phyloP scores from a whole-genome alignment of 2,797 vertebrate genomes.

The Hypotaenidia okinawae region DNA sequence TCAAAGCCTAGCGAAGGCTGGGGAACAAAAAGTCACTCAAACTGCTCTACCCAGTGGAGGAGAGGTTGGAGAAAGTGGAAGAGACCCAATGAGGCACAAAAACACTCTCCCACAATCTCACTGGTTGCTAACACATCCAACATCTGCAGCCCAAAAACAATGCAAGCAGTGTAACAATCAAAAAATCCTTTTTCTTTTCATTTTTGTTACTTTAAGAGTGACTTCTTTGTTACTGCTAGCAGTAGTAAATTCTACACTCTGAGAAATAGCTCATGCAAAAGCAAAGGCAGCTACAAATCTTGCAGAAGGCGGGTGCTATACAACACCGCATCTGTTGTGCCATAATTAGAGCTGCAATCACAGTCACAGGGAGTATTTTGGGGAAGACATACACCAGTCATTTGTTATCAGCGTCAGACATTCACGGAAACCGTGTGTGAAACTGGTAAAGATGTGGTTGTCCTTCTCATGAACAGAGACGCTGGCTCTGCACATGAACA shows the following conservation, averaged over 20 bases:
- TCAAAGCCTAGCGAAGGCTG: background rate
- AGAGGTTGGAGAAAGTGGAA: slow-evolving; percentile 11
- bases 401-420: background rate
- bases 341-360: slow-evolving; percentile 41
- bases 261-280: slow-evolving; percentile 4
- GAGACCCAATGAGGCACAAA: slow-evolving; percentile 22
- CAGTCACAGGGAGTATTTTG: background rate
- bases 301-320: background rate
- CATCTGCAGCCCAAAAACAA: slow-evolving; percentile 42
- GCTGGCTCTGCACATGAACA: background rate
- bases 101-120: fast-evolving
- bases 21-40: background rate
- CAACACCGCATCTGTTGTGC: slow-evolving; percentile 40
- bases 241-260: slow-evolving; percentile 34
- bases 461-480: background rate
- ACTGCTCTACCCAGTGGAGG: slow-evolving; percentile 20
- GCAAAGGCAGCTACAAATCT: background rate
- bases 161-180: background rate
- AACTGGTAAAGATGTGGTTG: background rate
- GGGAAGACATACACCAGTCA: slow-evolving; percentile 6
- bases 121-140: background rate
- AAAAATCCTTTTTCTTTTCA: background rate
- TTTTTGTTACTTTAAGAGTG: background rate
- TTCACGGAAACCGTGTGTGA: background rate
- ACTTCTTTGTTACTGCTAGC: background rate